Evolutionary conservation across 2,888 invertebrate genomes (phyloP), one percentile per base, ranked within the genome.

Genomic region (Aspidiotus destructor): DNA sequence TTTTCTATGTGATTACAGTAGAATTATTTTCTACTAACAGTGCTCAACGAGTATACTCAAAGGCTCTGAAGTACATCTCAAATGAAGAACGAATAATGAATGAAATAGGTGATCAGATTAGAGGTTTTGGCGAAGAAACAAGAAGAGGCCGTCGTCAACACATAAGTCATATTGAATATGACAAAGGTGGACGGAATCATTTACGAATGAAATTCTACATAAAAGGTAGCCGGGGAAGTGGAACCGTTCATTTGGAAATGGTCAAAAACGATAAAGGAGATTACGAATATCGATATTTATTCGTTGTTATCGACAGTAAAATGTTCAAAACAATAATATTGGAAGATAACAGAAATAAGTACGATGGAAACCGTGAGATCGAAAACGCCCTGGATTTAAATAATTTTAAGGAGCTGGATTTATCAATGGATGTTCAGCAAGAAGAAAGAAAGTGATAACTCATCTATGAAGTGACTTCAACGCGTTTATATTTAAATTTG

Each of bases 171-270:
- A 79, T 83, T 60, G 80, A 83, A 55, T 94, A 87, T 77, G 81
- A 85, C 72, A 85, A 86, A 71, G 84, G 90, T 76, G 92, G 89
- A 16, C 82, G 83, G 13, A 84, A 86, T 72, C 87, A 88, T 74
- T 84, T 95, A 82, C 82, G 92, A 74, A 92, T 96, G 89, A 85
- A 87, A 75, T 96, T 95, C 78, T 89, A 94, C 75, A 82, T 95
- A 70, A 87, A 93, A 79, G 95, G 95, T 52, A 80, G 85, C 57
- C 82, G 88, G 71, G 86, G 86, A 74, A 87, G 86, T 75, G 95
- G 85, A 52, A 88, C 91, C 64, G 95, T 89, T 9, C 86, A 92
- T 76, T 80, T 94, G 71, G 95, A 95, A 79, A 87, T 92, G 80
- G 83, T 62, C 15, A 62, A 69, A 61, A 62, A 62, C 28, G 44